phyloP scores from a whole-genome alignment of 2,888 invertebrate genomes.

The Onthophagus sagittarius region DNA sequence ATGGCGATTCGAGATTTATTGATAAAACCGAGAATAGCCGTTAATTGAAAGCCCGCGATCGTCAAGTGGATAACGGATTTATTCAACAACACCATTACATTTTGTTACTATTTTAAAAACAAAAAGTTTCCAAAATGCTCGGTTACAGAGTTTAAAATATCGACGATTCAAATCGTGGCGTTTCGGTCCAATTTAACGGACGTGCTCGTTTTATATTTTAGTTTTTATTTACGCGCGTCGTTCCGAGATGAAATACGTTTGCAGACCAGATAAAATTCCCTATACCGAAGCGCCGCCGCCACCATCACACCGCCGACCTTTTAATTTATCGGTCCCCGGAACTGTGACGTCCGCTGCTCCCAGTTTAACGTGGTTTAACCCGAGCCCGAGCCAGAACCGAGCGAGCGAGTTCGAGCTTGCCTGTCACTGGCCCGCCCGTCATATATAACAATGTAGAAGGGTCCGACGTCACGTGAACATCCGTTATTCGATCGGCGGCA shows the following conservation, averaged over 20 bases:
- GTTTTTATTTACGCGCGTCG: not conserved
- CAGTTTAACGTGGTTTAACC: not conserved
- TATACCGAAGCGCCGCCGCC: not conserved
- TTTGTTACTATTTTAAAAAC: not conserved
- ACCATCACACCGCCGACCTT: not conserved
- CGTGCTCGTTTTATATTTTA: not conserved
- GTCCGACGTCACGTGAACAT: not conserved
- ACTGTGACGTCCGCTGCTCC: not conserved
- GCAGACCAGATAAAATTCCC: not conserved
- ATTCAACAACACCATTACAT: not conserved
- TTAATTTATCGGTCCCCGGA: not conserved
- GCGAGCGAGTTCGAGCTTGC: not conserved
- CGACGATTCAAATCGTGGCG: not conserved
- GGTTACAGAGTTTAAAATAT: not conserved
- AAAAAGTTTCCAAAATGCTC: not conserved
- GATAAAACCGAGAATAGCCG: not conserved
- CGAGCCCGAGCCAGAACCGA: not conserved
- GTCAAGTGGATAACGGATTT: not conserved
- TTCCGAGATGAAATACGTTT: not conserved
- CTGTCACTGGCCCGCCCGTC: not conserved
- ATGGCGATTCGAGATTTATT: not conserved
- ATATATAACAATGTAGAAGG: not conserved
- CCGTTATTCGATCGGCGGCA: not conserved
- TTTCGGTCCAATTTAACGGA: not conserved
- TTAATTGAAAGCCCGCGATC: not conserved